phyloP scores from a whole-genome alignment of 2,113 vertebrate genomes.

The Cryptotis parvus region DNA sequence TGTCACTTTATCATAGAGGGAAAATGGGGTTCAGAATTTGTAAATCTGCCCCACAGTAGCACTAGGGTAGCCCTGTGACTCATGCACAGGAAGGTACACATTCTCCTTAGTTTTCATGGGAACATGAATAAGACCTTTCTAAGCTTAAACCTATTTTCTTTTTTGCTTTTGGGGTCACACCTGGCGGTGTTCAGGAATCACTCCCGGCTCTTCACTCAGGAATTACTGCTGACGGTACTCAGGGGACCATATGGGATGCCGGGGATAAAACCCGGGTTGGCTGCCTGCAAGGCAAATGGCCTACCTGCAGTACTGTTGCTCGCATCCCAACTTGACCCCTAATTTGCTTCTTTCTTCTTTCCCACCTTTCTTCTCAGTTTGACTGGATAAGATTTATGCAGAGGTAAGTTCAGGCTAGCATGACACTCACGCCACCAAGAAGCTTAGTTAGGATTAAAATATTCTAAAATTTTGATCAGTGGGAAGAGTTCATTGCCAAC shows the following conservation, averaged over 20 bases:
- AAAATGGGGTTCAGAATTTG: neutral
- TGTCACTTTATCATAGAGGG: neutral
- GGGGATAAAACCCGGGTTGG: no score
- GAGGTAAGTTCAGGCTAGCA: neutral
- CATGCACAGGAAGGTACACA: neutral
- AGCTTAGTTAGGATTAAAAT: neutral
- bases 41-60: neutral
- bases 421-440: neutral
- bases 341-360: neutral
- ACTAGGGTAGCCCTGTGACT: neutral
- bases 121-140: neutral
- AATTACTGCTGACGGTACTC: no score
- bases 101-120: neutral
- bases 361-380: neutral
- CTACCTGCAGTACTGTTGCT: no score
- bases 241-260: no score
- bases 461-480: neutral
- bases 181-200: no score
- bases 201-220: no score
- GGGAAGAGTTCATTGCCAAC: neutral
- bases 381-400: neutral
- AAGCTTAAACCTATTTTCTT: no score
- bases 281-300: no score
- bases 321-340: no score
- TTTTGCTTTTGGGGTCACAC: no score